Evolutionary conservation across 2,113 vertebrate species (phyloP).

Genomic region (Cephalopholis sonnerati): DNA sequence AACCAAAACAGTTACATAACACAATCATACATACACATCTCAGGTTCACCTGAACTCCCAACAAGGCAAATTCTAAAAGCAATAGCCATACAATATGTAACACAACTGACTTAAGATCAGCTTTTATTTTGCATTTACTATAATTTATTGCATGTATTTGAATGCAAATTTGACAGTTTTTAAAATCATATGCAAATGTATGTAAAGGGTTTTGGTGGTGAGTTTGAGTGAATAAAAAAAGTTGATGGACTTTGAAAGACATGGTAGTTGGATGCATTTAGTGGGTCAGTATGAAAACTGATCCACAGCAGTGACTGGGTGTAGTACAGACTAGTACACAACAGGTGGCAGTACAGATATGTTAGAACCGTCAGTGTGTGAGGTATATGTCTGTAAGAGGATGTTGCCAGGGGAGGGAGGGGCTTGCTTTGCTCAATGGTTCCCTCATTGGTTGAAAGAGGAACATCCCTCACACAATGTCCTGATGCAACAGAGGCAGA

Average conservation of each 20-base stretch:
- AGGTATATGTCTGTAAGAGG: too few species aligned
- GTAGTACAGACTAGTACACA: background rate
- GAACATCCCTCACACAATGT: background rate
- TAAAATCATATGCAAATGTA: too few species aligned
- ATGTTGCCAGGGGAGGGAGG: background rate
- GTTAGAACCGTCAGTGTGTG: background rate
- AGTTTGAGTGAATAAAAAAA: background rate
- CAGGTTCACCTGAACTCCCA: background rate
- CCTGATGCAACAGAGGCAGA: background rate
- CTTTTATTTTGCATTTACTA: too few species aligned
- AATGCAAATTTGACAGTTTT: too few species aligned
- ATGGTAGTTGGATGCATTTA: background rate
- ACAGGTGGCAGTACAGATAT: conserved; percentile 44
- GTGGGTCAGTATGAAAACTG: too few species aligned
- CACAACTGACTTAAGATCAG: too few species aligned
- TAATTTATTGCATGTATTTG: too few species aligned
- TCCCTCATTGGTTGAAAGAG: background rate
- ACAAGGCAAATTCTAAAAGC: too few species aligned
- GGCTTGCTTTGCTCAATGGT: background rate
- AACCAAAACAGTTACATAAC: too few species aligned
- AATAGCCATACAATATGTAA: too few species aligned
- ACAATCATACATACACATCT: too few species aligned
- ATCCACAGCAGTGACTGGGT: background rate
- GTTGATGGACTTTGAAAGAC: background rate
- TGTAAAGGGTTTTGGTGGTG: background rate